Evolutionary conservation across 2,113 vertebrate species (phyloP), one percentile per base, ranked within the genome.

Genomic region (Glaucomys volans): DNA sequence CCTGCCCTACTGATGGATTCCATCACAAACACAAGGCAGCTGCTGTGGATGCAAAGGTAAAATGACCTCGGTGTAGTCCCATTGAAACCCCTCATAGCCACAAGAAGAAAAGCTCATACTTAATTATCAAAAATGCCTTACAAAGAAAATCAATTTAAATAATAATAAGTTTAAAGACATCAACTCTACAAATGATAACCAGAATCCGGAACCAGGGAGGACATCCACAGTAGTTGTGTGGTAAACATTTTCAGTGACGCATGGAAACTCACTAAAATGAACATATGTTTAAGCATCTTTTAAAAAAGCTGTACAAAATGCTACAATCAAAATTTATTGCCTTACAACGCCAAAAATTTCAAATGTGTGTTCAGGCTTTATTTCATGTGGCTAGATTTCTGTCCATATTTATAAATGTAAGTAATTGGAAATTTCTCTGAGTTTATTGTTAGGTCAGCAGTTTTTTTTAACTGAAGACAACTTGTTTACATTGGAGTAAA

Each of bases 251-350:
- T 32, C 22, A 92, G 57, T 16, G 44, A 83, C 26, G 66, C 40
- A 50, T 83, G n/a, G 75, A 90, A 90, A 79, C 59, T 83, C 77
- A 75, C 52, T 83, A 82, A 92, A 90, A 74, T 87, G 90, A 87
- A 74, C 75, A 67, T 89, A 86, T 22, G 52, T 77, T 94, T 82
- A 82, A 86, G 20, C 32, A 24, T 76, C 67, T 66, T 84, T 28
- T 42, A 86, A 83, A 37, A 77, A 22, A 4, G 30, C 16, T 10
- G 4, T 67, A 76, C 7, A 87, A 71, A 96, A 83, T 77, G 76
- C 64, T 90, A 24, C 74, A 74, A 92, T 89, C 69, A 87, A 95
- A 92, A 77, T 74, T 72, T 66, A 82, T 90, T 83, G 35, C 64
- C 44, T 74, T 72, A 77, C 88, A 66, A 92, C 67, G 35, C 62